Evolutionary conservation across 2,113 vertebrate genomes (phyloP).

Genomic region (Mus musculus): GRCm39 chr17:26076501-26077000

Average conservation of each 20-base stretch:
- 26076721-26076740: background rate
- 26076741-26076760: too few species aligned
- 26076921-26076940: background rate
- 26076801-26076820: background rate
- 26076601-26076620: background rate
- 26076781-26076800: background rate
- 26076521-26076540: background rate
- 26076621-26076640: background rate
- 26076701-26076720: background rate
- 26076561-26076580: background rate
- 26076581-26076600: background rate
- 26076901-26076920: background rate
- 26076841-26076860: accelerated
- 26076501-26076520: background rate
- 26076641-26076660: background rate
- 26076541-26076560: background rate
- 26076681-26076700: background rate
- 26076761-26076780: background rate
- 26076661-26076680: background rate
- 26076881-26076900: background rate
- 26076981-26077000: background rate
- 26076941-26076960: background rate
- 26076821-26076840: background rate
- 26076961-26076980: background rate
- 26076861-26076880: background rate